Base-by-base conservation (phyloP, 2,113 vertebrate species). In the Ictalurus punctatus region DNA sequence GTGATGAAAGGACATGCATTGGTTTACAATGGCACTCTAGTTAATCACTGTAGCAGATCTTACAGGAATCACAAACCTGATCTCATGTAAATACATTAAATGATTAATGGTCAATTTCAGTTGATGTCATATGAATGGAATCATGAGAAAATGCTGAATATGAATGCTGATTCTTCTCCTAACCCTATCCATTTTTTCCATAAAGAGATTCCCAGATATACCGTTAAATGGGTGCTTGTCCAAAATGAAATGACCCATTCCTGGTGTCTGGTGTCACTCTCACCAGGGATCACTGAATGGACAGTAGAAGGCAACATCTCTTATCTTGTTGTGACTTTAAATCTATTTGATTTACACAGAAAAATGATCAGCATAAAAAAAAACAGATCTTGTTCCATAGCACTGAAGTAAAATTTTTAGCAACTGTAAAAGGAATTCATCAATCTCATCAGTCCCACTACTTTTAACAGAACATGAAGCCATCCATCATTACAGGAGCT, bases 401-500 rank as follows among this genome's bases (percentile, higher is more conserved):
- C 14, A n/a, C 44, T 54, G 40, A 19, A 25, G 58, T 84, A 67
- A 44, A 23, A 48, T 63, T 63, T 21, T 63, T 67, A 86, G 56
- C 54, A 54, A 44, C 23, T 58, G 19, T 59, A 17, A 34, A 54
- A 27, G 56, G n/a, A 67, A 40, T n/a, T 30, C 40, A 48, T 54
- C 3, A 9, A 34, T 65, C 85, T 84, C 59, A 65, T 48, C 58
- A 48, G 56, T 61, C 56, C 17, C 19, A 61, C 59, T 37, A 37
- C 76, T 65, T 67, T 63, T 10, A 65, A 90, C 85, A 83, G 90
- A 91, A 92, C 89, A 89, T 91, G 40, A 80, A 67, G 82, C 85
- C 87, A 92, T 95, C 91, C 69, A 90, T 94, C 93, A 93, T 87
- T 88, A 67, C 56, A 88, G 84, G 91, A 92, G 92, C 92, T 90